Percentiles rank a stretch among this genome's conserved stretches.
Evolutionary conservation across 2,888 invertebrate genomes (phyloP).

Genomic region (Agonopterix subpropinquella): DNA sequence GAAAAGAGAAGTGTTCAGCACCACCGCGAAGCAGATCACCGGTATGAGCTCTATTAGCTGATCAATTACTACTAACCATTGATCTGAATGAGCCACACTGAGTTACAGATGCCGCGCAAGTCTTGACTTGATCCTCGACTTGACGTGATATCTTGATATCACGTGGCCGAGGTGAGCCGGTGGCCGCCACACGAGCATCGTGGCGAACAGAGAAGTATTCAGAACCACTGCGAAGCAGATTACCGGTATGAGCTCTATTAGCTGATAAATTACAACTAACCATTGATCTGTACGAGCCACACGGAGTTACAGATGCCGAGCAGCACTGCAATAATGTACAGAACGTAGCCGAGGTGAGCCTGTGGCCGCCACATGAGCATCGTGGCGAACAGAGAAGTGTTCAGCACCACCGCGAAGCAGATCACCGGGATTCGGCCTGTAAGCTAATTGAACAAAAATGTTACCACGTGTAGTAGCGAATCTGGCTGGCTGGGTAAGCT

Average conservation of each 20-base stretch:
- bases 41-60: conserved; percentile 79
- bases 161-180: conserved; percentile 57
- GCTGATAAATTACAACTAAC: conserved; percentile 49
- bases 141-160: too few species aligned
- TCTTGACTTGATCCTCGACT: too few species aligned
- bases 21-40: conserved; percentile 74
- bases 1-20: conserved; percentile 72
- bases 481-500: too few species aligned
- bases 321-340: conserved; percentile 75
- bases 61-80: neutral
- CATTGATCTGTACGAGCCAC: conserved; percentile 80
- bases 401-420: conserved; percentile 69
- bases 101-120: neutral
- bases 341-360: conserved; percentile 50
- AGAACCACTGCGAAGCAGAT: conserved; percentile 73
- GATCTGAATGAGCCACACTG: conserved; percentile 19
- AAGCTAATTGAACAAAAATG: conserved; percentile 36
- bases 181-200: conserved; percentile 76
- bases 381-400: conserved; percentile 68
- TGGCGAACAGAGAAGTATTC: conserved; percentile 70
- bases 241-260: conserved; percentile 79
- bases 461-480: too few species aligned
- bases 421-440: conserved; percentile 80
- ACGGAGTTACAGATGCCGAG: conserved; percentile 81
- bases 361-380: conserved; percentile 77